Conservation (phyloP, 2,888 invertebrate species). For the Pardosa pseudoannulata region DNA sequence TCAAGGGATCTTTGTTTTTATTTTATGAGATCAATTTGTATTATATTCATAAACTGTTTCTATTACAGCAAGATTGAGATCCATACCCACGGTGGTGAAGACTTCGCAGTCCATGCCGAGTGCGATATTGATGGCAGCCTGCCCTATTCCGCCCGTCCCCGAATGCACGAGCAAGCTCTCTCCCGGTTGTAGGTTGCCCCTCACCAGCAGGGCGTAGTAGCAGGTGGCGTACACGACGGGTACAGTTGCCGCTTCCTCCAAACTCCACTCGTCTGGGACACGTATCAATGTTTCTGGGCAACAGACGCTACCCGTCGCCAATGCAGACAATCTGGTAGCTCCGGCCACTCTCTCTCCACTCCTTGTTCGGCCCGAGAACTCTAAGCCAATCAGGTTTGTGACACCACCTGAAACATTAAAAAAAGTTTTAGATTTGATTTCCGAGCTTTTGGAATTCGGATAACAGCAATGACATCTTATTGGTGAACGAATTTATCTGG, state of each 20-base stretch:
- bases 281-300: slow-evolving; percentile 87
- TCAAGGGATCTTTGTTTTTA: too few relatives aligned
- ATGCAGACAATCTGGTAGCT: slow-evolving; percentile 90
- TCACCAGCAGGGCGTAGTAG: slow-evolving; percentile 89
- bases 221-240: slow-evolving; percentile 95
- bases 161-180: slow-evolving; percentile 94
- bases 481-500: too few relatives aligned
- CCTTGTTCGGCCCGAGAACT: slow-evolving; percentile 89
- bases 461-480: too few relatives aligned
- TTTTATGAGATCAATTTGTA: too few relatives aligned
- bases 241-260: slow-evolving; percentile 95
- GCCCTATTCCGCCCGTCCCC: slow-evolving; percentile 96
- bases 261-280: slow-evolving; percentile 90
- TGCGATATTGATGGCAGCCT: slow-evolving; percentile 96
- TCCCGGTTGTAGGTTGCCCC: slow-evolving; percentile 89
- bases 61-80: too few relatives aligned
- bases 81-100: slow-evolving; percentile 88
- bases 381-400: too few relatives aligned
- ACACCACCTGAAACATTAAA: too few relatives aligned
- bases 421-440: too few relatives aligned
- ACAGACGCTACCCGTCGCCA: slow-evolving; percentile 93
- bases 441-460: too few relatives aligned
- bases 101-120: slow-evolving; percentile 91
- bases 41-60: too few relatives aligned
- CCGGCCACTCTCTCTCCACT: slow-evolving; percentile 87